Percentiles rank a stretch among this genome's conserved stretches.
Evolutionary conservation across 2,113 vertebrate species (phyloP).

Genomic region (Cinclus cinclus): DNA sequence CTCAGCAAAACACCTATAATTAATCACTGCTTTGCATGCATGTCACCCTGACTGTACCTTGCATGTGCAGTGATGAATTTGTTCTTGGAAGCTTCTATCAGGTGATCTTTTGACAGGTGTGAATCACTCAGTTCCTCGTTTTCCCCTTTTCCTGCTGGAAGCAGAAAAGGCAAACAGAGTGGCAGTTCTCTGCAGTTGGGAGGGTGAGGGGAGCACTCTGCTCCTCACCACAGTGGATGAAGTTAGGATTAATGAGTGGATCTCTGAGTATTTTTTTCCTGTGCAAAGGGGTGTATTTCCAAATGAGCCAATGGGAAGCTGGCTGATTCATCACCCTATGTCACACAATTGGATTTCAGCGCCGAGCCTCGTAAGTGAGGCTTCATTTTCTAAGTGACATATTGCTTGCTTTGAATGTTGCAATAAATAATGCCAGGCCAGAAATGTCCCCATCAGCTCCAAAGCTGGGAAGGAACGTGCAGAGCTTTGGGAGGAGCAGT

Average conservation of each 20-base stretch:
- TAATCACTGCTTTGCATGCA: not conserved
- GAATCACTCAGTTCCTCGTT: not conserved
- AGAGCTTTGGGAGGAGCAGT: not conserved
- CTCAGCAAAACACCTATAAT: constrained; percentile 29
- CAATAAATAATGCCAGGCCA: not conserved
- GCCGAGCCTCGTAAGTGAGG: not conserved
- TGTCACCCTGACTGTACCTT: not conserved
- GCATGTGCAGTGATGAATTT: not conserved
- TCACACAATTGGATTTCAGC: not conserved
- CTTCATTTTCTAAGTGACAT: not conserved
- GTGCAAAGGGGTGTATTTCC: not conserved
- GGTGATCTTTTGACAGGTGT: not conserved
- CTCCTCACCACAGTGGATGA: not conserved
- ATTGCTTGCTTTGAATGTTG: not conserved
- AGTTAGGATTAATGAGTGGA: not conserved
- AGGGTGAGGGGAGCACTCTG: not conserved
- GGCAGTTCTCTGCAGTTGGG: not conserved
- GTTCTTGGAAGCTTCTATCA: not conserved
- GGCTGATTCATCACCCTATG: not conserved
- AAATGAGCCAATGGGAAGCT: not conserved
- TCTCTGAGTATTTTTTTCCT: not conserved
- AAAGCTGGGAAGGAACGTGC: not conserved
- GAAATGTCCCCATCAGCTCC: not conserved
- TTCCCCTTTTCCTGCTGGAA: not conserved
- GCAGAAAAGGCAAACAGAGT: not conserved